These are phyloP conservation scores for Trididemnum clinides DNA, from an alignment of 23 tunicate species.

Conservation along the genomic window DNA sequence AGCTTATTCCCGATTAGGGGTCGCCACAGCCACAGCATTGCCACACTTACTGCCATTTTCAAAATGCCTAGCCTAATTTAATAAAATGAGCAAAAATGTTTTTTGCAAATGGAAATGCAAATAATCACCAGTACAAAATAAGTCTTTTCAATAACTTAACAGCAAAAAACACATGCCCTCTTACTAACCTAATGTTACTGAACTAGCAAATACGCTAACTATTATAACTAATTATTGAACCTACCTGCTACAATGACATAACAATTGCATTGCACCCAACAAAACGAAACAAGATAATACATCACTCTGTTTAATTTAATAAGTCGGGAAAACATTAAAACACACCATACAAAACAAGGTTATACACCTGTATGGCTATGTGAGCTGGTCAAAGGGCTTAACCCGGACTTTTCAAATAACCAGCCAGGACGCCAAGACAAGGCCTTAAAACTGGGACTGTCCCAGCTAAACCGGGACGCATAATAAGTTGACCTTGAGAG, in stretches of 20 bases:
- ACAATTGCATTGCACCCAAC: slow-evolving; percentile 14
- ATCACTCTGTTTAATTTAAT: neutral
- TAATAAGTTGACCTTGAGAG: no score
- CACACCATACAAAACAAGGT: no score
- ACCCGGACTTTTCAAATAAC: slow-evolving; percentile 6
- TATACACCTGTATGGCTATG: neutral
- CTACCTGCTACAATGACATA: neutral
- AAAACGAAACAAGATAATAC: slow-evolving; percentile 18
- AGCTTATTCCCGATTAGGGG: no score
- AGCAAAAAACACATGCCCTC: neutral
- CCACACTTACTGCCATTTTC: no score
- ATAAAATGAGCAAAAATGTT: neutral
- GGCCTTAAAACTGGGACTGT: no score
- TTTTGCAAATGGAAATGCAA: slow-evolving; percentile 19
- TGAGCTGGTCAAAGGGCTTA: slow-evolving; percentile 1
- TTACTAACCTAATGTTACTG: no score
- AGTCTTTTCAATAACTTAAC: slow-evolving; percentile 24
- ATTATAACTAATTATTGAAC: no score
- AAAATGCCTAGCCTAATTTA: neutral
- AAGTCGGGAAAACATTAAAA: no score
- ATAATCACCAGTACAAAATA: slow-evolving; percentile 6
- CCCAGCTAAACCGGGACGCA: slow-evolving; percentile 34
- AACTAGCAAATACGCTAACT: slow-evolving; percentile 17
- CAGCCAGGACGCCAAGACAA: neutral
- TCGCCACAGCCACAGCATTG: no score